phyloP scores from a whole-genome alignment of 2,113 vertebrate species.

The Saguinus midas region DNA sequence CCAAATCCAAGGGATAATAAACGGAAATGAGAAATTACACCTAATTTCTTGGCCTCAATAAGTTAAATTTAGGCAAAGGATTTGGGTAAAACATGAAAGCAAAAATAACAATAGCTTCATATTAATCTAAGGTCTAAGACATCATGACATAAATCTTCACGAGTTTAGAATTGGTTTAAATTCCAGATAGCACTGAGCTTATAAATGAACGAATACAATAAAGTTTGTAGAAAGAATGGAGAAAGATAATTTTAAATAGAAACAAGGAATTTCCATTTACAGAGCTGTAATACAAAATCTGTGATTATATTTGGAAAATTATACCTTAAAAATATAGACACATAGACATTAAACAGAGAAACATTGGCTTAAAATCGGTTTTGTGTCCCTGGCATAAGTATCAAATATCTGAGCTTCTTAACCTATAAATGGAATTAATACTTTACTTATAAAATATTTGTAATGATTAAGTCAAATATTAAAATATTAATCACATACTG shows the following conservation, averaged over 20 bases:
- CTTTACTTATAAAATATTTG: not conserved
- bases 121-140: not conserved
- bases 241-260: not conserved
- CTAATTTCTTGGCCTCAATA: not conserved
- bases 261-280: not conserved
- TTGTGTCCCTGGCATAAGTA: not conserved
- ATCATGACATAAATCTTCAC: not conserved
- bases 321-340: not conserved
- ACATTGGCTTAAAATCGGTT: not conserved
- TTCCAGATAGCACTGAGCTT: not conserved
- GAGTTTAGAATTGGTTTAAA: not conserved
- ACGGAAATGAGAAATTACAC: not conserved
- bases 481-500: not conserved
- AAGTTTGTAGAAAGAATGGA: not conserved
- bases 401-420: not conserved
- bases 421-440: not conserved
- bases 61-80: not conserved
- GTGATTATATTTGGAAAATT: not conserved
- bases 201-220: not conserved
- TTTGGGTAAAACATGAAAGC: not conserved
- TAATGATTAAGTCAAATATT: not conserved
- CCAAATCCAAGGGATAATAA: not conserved
- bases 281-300: not conserved
- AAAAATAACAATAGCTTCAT: not conserved
- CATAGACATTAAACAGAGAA: not conserved